Evolutionary conservation across 1,140 invertebrate genomes (phyloP), one percentile per base, ranked within the genome.

Genomic region (Vanessa tameamea): DNA sequence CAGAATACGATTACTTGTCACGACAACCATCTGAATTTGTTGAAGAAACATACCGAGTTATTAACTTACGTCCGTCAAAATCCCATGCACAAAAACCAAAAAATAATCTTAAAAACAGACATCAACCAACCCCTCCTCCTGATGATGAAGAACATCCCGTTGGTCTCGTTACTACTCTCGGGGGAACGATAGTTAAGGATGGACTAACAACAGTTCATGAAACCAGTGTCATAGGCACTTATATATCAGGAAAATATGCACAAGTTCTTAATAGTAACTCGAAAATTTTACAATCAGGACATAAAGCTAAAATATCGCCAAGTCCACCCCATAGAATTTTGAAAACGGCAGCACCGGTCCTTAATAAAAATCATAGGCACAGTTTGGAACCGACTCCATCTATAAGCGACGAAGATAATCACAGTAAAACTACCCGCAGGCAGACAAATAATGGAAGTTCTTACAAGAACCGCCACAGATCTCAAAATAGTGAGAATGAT

Each of bases 151-250:
- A 95, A 67, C 95, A 96, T 91, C 95, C 96, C 4, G 95, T 96
- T 3, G 96, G 96, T 2, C 89, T 97, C 51, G 96, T 97, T 0
- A 97, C 96, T 2, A 96, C 95, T 82, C 92, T 97, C 9, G 96
- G 96, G 48, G 97, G 97, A 23, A 97, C 96, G 3, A 95, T 97
- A 47, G 95, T 97, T 4, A 96, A 96, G 82, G 95, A 97, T 84
- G 97, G 97, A 2, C 82, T 96, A 0, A 97, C 97, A 1, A 98
- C 97, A 1, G 95, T 97, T 11, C 96, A 97, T 81, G 96, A 97
- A 92, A 98, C 97, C 0, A 97, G 96, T 83, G 97, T 98, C 14
- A 96, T 98, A 80, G 97, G 97, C 5, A 98, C 97, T 8, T 97
- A 96, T 81, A 97, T 98, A 79, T 96, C 96, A 68, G 97, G 97